Evolutionary conservation across 2,797 vertebrate species (phyloP), one percentile per base, ranked within the genome.

Genomic region (Melanotaenia boesemani): DNA sequence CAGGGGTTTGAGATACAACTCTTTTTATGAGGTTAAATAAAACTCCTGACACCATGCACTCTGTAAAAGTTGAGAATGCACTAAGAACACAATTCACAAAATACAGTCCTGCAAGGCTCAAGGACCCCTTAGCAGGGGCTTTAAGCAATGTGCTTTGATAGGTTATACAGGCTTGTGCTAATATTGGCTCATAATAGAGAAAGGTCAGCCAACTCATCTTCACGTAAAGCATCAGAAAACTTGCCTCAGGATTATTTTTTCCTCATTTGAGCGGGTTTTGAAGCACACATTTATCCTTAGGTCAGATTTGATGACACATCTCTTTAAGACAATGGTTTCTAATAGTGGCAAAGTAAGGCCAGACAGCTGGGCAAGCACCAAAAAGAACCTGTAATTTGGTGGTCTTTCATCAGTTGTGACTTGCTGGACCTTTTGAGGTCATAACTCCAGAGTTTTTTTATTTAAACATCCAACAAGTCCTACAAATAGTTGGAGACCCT

Each of bases 11-110:
- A 65, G 62, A 82, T 72, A 63, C 64, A 82, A 28, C 28, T 87
- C 75, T 82, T 80, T 81, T 84, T 77, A 86, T 84, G 87, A 91
- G 89, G 91, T 93, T 91, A 91, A 92, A 89, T 66, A 81, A 77
- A 89, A 82, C 55, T 76, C 78, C 81, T 84, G 85, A 92, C 88
- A 83, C 73, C 0, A 63, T 69, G 83, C 68, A 63, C 77, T 72
- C 84, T 91, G 89, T 88, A 87, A 88, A 67, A 70, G 86, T 83
- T 69, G 41, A 83, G 85, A 91, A 90, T 89, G 86, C 56, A n/a
- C 67, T 12, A 52, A 65, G 46, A 81, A 71, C 12, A 63, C 80
- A 67, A 46, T 88, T 71, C 77, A 62, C 71, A 71, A 52, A 72
- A 44, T 20, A 52, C 54, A 79, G 62, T 15, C 41, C 71, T 74